Evolutionary conservation across 2,888 invertebrate genomes (phyloP).

Genomic region (Alloplasta piceator): DNA sequence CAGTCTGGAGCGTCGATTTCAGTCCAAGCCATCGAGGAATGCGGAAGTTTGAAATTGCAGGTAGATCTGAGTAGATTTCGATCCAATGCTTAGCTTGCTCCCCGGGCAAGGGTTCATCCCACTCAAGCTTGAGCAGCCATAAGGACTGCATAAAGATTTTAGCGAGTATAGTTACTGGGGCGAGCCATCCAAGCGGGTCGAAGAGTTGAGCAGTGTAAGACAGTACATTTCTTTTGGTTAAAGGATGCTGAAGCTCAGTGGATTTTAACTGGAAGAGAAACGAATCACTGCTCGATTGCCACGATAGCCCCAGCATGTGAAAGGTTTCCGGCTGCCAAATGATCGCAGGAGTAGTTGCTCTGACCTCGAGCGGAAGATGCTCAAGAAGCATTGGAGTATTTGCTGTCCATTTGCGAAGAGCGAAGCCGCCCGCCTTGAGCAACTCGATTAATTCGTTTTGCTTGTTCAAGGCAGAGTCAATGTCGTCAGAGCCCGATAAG

Average conservation of each 20-base stretch:
- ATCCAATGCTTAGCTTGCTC: not conserved
- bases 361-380: not conserved
- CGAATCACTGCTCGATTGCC: constrained; percentile 18
- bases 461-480: not conserved
- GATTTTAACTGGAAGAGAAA: constrained; percentile 4
- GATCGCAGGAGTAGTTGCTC: constrained; percentile 5
- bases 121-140: constrained; percentile 16
- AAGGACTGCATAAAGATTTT: constrained; percentile 31
- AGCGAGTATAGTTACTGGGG: not conserved
- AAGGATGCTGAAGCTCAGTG: not conserved
- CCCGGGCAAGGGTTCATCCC: constrained; percentile 6
- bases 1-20: not conserved
- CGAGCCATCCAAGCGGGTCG: constrained; percentile 11
- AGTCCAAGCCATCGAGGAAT: constrained; percentile 25
- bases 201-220: constrained; percentile 10
- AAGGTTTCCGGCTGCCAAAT: constrained; percentile 30
- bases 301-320: constrained; percentile 28
- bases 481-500: constrained; percentile 41
- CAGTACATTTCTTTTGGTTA: constrained; percentile 15
- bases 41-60: constrained; percentile 12
- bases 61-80: constrained; percentile 8
- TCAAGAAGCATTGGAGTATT: constrained; percentile 3
- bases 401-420: constrained; percentile 24
- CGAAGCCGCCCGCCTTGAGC: constrained; percentile 28
- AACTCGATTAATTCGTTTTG: constrained; percentile 37